These are phyloP conservation scores for Linnaemya vulpina DNA, from an alignment of 2,888 invertebrate species.

Conservation along the genomic window DNA sequence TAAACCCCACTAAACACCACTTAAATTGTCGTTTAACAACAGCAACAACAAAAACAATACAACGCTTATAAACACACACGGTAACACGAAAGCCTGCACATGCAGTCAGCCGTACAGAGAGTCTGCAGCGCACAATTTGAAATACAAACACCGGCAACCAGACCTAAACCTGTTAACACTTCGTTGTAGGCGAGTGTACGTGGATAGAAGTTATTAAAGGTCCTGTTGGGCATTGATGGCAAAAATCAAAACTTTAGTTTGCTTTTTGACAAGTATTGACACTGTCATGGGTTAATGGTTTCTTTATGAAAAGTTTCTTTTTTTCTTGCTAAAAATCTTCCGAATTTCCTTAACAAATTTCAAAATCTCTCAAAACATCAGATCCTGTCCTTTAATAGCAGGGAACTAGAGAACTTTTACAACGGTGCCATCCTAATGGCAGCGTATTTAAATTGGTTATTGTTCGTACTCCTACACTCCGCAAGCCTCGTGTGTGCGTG, in stretches of 20 bases:
- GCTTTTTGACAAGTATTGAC: not conserved
- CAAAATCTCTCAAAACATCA: not conserved
- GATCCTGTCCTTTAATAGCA: not conserved
- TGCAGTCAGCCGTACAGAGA: not conserved
- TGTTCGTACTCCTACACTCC: not conserved
- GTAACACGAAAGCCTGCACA: not conserved
- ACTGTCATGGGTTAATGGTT: not conserved
- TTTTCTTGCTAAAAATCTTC: too few species aligned
- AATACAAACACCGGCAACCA: constrained; percentile 2
- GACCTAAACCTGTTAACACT: constrained; percentile 17
- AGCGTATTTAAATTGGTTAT: not conserved
- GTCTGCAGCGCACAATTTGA: constrained; percentile 13
- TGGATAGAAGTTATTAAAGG: constrained; percentile 1
- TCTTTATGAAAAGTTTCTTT: too few species aligned
- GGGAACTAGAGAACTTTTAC: not conserved
- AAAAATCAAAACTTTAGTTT: not conserved
- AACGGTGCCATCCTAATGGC: constrained; percentile 1
- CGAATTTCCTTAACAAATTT: not conserved
- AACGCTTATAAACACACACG: constrained; percentile 19
- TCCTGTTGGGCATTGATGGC: not conserved
- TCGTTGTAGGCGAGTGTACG: not conserved
- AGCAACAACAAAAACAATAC: constrained; percentile 61
- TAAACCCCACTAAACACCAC: constrained; percentile 70
- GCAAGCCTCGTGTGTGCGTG: not conserved
- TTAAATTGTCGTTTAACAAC: constrained; percentile 70